Conservation (phyloP, 2,888 invertebrate species). For the Apamea crenata region DNA sequence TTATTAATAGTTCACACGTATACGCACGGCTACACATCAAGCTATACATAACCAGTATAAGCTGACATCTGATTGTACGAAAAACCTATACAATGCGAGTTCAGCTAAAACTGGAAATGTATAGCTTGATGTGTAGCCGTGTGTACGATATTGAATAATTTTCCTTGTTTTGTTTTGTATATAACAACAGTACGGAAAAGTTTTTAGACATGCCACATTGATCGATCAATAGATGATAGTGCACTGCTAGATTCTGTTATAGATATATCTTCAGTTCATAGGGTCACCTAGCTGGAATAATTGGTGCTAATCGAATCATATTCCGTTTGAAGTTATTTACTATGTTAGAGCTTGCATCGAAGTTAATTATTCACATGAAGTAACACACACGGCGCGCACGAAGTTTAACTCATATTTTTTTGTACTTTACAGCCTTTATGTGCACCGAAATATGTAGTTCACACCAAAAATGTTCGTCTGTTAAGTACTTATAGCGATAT, state of each 20-base stretch:
- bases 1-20: slow-evolving; percentile 34
- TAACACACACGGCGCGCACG: neutral
- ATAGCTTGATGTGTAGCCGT: no score
- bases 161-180: slow-evolving; percentile 19
- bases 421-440: neutral
- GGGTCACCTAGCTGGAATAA: neutral
- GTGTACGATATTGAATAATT: slow-evolving; percentile 20
- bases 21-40: no score
- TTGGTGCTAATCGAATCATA: neutral
- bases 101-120: no score
- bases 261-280: neutral
- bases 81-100: no score
- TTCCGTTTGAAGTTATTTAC: neutral
- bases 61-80: no score
- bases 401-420: neutral
- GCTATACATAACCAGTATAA: no score
- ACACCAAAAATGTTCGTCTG: neutral
- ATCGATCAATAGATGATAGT: neutral
- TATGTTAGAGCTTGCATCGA: neutral
- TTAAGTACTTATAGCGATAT: neutral
- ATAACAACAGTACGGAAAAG: neutral
- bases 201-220: neutral
- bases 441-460: neutral
- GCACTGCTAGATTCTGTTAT: no score
- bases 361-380: slow-evolving; percentile 3